Evolutionary conservation across 2,888 invertebrate genomes (phyloP), one percentile per base, ranked within the genome.

Genomic region (Metopia argyrocephala): DNA sequence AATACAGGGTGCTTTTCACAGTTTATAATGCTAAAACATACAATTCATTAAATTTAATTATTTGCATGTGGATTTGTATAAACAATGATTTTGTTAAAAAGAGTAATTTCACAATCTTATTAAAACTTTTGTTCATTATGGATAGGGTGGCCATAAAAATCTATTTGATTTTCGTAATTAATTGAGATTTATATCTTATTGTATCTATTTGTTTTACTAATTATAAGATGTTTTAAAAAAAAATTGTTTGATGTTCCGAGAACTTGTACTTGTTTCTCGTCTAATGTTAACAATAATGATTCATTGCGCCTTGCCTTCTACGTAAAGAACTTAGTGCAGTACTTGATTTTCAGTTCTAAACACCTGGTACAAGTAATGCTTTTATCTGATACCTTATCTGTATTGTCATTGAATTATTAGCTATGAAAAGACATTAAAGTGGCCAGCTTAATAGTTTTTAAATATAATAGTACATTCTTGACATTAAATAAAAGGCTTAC

Each of bases 31-130:
- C 31, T 12, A 12, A 23, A 15, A 38, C 38, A 18, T 18, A 57
- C 5, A 5, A 56, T 3, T 9, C 21, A 7, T 15, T 38, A 28
- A 5, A 2, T 31, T 73, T 48, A 50, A 50, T 65, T 57, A 66
- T 48, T 20, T n/a, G 56, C 74, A 65, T 23, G 12, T 7, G 31
- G 23, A 25, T 57, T 66, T 50, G 3, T 45, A 48, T 62, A 62
- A 38, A 48, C 31, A 70, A 45, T 28, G 28, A 59, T 31, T 28
- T 31, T 12, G 31, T 7, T 21, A 6, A 7, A 31, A 25, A 48
- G 18, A 57, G 21, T 38, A 66, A 75, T 75, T 75, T 75, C 75
- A 52, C 66, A 75, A 66, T 75, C 52, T 45, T 28, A 50, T 52
- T 59, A 6, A 21, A 75, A 21, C 2, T 6, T 28, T 54, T 38